These are phyloP conservation scores for Capricornis sumatraensis DNA, from an alignment of 2,113 vertebrate species.

Conservation along the genomic window DNA sequence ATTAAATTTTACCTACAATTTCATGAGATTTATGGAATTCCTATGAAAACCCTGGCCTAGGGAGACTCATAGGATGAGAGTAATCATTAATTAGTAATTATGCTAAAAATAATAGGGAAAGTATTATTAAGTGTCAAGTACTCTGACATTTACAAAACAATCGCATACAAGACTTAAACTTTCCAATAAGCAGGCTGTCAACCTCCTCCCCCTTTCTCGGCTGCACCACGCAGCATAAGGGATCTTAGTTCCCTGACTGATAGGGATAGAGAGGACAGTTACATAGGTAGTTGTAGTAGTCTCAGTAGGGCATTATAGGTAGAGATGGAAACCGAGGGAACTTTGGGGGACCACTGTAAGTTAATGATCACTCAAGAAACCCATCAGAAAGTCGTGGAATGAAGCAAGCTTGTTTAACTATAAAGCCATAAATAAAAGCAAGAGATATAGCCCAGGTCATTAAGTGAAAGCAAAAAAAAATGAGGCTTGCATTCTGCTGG, in stretches of 20 bases:
- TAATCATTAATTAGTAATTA: neutral
- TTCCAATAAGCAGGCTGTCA: neutral
- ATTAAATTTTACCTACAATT: neutral
- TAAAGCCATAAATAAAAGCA: neutral
- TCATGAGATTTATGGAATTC: neutral
- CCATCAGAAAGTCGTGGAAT: neutral
- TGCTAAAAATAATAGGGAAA: neutral
- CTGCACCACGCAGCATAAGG: accelerated
- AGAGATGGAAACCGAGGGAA: neutral
- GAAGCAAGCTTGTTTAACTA: neutral
- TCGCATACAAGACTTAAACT: neutral
- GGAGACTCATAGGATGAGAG: neutral
- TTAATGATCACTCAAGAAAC: neutral
- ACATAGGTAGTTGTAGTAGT: neutral
- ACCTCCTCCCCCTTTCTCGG: neutral
- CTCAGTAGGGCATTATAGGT: neutral
- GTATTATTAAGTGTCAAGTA: neutral
- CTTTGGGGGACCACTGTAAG: neutral
- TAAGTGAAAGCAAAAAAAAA: neutral
- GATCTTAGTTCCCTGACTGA: neutral
- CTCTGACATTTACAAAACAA: neutral
- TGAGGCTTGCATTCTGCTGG: neutral
- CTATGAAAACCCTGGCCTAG: neutral
- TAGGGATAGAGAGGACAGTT: neutral
- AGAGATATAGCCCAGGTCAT: neutral